Evolutionary conservation across 2,797 vertebrate species (phyloP).

Genomic region (Muraenolepis orangiensis): DNA sequence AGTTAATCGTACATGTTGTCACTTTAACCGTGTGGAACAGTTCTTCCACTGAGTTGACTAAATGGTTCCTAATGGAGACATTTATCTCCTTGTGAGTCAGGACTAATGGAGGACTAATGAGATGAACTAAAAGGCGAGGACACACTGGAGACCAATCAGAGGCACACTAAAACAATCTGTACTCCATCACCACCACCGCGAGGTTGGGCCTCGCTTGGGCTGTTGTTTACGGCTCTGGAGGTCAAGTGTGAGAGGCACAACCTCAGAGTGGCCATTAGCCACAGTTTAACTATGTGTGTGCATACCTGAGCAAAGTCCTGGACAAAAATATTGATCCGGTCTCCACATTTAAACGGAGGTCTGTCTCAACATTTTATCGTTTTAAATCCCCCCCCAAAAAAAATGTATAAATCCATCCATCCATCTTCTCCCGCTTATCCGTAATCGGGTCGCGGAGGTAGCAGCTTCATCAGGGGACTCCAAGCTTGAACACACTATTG

Average conservation of each 20-base stretch:
- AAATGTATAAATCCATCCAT: too few species aligned
- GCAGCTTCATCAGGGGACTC: too few species aligned
- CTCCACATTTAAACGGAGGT: neutral
- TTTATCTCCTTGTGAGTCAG: conserved; percentile 29
- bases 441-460: too few species aligned
- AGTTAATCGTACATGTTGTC: too few species aligned
- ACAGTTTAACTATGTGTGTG: conserved; percentile 16
- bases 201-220: neutral
- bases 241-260: conserved; percentile 35
- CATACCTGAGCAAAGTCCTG: neutral
- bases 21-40: neutral
- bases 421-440: too few species aligned
- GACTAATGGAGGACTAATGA: conserved; percentile 52
- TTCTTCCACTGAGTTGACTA: neutral
- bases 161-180: conserved; percentile 14
- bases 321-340: neutral
- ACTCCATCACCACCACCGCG: neutral
- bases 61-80: conserved; percentile 22
- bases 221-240: conserved; percentile 39
- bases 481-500: too few species aligned
- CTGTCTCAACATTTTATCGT: too few species aligned
- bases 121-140: conserved; percentile 42
- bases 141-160: conserved; percentile 24
- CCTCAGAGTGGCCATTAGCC: conserved; percentile 38
- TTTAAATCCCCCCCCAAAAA: too few species aligned